Evolutionary conservation across 2,888 invertebrate species (phyloP).

Genomic region (Hirtodrosophila duncani): DNA sequence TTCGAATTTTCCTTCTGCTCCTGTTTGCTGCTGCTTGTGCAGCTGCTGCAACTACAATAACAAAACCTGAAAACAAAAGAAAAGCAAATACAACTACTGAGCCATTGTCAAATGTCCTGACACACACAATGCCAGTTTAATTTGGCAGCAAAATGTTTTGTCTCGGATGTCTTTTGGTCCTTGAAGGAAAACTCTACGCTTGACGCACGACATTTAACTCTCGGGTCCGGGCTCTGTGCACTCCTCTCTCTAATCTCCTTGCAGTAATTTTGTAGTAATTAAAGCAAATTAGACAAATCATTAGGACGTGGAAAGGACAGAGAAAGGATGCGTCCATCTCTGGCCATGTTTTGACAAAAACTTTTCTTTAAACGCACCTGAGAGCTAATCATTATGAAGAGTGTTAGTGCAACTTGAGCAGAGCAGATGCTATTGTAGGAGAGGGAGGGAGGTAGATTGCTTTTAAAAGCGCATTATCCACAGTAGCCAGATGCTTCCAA

Average conservation of each 20-base stretch:
- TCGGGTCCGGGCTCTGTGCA: too few relatives aligned
- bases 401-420: neutral
- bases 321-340: constrained; percentile 9
- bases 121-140: constrained; percentile 26
- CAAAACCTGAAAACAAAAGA: too few relatives aligned
- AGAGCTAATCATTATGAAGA: constrained; percentile 8
- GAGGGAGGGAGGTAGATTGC: neutral
- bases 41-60: neutral
- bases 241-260: too few relatives aligned
- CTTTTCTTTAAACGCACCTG: constrained; percentile 39
- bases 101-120: constrained; percentile 27
- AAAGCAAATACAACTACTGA: constrained; percentile 17
- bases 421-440: neutral
- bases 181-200: too few relatives aligned
- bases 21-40: too few relatives aligned
- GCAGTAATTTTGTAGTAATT: constrained; percentile 44
- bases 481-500: too few relatives aligned
- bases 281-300: constrained; percentile 54
- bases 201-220: too few relatives aligned
- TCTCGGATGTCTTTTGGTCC: too few relatives aligned
- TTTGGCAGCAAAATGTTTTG: too few relatives aligned
- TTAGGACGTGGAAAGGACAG: constrained; percentile 21
- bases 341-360: constrained; percentile 7
- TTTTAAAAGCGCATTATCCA: too few relatives aligned
- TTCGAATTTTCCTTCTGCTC: constrained; percentile 4